Evolutionary conservation across 2,797 vertebrate species (phyloP).

Genomic region (Poeciliopsis infans): DNA sequence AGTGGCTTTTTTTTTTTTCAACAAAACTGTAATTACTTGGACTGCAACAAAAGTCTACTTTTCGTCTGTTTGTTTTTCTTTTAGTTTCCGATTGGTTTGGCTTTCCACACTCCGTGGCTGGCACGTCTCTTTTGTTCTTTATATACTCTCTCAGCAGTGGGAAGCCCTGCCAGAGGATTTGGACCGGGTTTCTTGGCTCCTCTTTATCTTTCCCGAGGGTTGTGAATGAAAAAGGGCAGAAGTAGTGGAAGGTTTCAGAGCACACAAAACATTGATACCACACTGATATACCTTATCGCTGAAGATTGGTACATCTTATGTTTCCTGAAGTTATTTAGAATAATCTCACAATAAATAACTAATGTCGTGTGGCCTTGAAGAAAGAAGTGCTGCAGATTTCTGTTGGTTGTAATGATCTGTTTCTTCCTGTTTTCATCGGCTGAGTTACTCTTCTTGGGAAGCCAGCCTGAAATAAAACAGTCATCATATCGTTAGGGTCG

Average conservation of each 20-base stretch:
- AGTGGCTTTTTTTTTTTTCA: neutral
- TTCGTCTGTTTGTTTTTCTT: neutral
- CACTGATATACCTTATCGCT: constrained; percentile 4
- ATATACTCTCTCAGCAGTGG: constrained; percentile 18
- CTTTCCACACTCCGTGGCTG: constrained; percentile 22
- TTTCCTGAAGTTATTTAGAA: constrained; percentile 6
- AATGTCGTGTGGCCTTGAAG: constrained; percentile 20
- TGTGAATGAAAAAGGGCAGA: constrained; percentile 17
- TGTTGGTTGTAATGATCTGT: constrained; percentile 3
- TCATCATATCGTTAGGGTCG: constrained; percentile 19
- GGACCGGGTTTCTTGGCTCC: constrained; percentile 19
- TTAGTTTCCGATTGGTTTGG: constrained; percentile 24
- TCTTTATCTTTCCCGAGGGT: constrained; percentile 27
- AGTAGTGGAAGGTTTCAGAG: neutral
- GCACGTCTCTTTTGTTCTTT: constrained; percentile 21
- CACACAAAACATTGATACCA: constrained; percentile 21
- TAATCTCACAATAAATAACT: neutral
- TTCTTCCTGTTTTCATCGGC: constrained; percentile 19
- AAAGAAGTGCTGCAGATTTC: neutral
- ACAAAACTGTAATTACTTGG: constrained; percentile 4
- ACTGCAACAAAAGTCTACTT: constrained; percentile 8
- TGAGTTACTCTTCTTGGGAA: constrained; percentile 11
- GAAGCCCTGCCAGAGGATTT: constrained; percentile 42
- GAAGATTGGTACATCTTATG: neutral
- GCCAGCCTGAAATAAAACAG: constrained; percentile 34